These are phyloP conservation scores for Busseola fusca DNA, from an alignment of 2,888 invertebrate species.

Conservation along the genomic window DNA sequence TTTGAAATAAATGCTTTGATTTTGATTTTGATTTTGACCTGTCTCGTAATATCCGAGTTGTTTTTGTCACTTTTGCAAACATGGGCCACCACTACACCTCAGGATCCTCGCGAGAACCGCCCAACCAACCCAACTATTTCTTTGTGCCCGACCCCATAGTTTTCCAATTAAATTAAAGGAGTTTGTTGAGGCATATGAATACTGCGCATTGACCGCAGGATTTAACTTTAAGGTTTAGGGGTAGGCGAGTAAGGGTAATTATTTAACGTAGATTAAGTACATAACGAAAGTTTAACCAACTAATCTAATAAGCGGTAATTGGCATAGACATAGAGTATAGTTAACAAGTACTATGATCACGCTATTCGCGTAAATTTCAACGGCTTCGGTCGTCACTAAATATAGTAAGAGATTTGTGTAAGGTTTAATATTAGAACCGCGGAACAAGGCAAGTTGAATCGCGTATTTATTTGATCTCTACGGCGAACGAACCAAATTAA, in stretches of 20 bases:
- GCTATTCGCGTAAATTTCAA: constrained; percentile 74
- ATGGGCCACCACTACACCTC: constrained; percentile 46
- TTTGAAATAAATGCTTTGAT: too few species aligned
- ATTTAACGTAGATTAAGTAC: constrained; percentile 49
- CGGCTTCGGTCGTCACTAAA: constrained; percentile 72
- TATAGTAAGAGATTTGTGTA: constrained; percentile 64
- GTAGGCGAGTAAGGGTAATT: constrained; percentile 48
- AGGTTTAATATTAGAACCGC: constrained; percentile 60
- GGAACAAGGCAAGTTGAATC: constrained; percentile 55
- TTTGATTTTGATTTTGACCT: too few species aligned
- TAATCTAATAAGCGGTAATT: constrained; percentile 74
- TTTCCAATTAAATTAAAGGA: constrained; percentile 80
- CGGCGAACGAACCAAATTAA: constrained; percentile 42
- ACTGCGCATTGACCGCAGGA: constrained; percentile 62
- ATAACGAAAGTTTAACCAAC: constrained; percentile 39
- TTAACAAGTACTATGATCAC: constrained; percentile 69
- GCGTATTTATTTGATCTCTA: constrained; percentile 58
- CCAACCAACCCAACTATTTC: constrained; percentile 78
- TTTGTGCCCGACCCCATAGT: constrained; percentile 80
- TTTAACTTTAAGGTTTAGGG: constrained; percentile 58
- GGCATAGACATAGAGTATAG: constrained; percentile 52
- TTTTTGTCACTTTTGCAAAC: constrained; percentile 60
- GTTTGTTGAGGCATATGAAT: constrained; percentile 67
- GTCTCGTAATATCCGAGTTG: constrained; percentile 47
- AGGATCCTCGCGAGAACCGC: constrained; percentile 58